Base-by-base conservation (phyloP, 2,113 vertebrate species). In the Aptenodytes forsteri region DNA sequence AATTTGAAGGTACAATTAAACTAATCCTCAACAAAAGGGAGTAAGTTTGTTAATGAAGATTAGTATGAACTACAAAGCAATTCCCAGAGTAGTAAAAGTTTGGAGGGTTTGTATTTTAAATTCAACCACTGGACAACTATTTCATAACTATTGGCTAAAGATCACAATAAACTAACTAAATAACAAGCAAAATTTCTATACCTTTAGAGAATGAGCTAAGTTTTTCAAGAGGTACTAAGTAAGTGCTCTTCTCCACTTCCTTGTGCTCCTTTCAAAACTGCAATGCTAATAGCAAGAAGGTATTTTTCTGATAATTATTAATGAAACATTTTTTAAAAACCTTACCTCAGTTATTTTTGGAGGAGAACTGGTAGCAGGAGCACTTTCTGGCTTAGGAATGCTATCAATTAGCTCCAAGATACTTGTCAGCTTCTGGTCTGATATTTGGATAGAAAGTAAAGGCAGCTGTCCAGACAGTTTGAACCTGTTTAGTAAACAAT, bases 381-480 rank as follows among this genome's bases (percentile, higher is more conserved):
- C 93, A 91, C 98, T 98, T 98, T 99, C 96, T 58, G 99, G 99
- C 81, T 99, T 98, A 9, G 99, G 99, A 98, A 99, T 99, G 83
- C 99, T 99, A 22, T 99, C 98, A 70, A 99, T 93, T 92, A 99
- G 96, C 89, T 99, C 98, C 96, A 99, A 97, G 81, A 99, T 98
- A 50, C 98, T 98, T 82, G 97, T 98, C 23, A 99, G 95, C 97
- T 99, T 99, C 91, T 98, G 97, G 92, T 99, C 99, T 44, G 99
- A 99, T 91, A 99, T 99, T 89, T 98, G 98, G 73, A 99, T 77
- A 83, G 99, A 99, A 89, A 99, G 97, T 93, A 99, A 97, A 75
- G 99, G 99, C 81, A 99, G 98, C 82, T 99, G 98, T 77, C 99
- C 99, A 86, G 95, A 99, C 36, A 99, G 94, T 97, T 99, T 99